Evolutionary conservation across 2,888 invertebrate species (phyloP).

Genomic region (Rhagonycha lutea): DNA sequence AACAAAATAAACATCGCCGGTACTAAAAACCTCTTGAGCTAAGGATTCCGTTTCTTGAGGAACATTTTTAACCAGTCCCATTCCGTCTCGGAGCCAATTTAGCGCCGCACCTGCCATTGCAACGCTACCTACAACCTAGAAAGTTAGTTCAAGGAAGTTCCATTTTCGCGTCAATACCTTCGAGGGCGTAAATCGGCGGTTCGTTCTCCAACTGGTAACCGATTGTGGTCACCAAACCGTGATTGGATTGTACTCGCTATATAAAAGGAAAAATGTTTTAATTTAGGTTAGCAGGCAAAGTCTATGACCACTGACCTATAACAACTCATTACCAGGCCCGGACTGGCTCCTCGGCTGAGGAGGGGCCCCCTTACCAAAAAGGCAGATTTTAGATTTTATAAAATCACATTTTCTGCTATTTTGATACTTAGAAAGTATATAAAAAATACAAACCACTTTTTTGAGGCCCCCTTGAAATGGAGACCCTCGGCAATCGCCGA

Average conservation of each 20-base stretch:
- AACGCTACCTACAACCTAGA: constrained; percentile 67
- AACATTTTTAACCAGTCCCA: constrained; percentile 80
- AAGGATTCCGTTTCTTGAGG: constrained; percentile 67
- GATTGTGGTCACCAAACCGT: constrained; percentile 94
- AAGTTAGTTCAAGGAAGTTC: not conserved
- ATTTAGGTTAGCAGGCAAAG: no score
- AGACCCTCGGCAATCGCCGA: no score
- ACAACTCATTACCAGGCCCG: no score
- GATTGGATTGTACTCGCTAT: constrained; percentile 80
- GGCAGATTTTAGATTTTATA: no score
- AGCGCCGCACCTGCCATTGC: constrained; percentile 91
- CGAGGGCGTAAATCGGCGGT: constrained; percentile 89
- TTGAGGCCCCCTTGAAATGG: no score
- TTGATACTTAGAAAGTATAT: no score
- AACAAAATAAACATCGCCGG: constrained; percentile 96
- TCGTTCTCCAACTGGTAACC: constrained; percentile 90
- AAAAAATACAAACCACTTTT: no score
- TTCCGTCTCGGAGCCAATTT: constrained; percentile 90
- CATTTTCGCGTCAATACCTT: constrained; percentile 62
- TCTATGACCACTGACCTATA: no score
- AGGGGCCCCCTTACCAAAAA: no score
- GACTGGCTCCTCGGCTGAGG: no score
- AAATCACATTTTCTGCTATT: no score
- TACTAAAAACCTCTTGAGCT: constrained; percentile 72
- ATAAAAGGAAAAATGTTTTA: constrained; percentile 34